phyloP scores from a whole-genome alignment of 2,888 invertebrate genomes.

The Harpalus rubripes region DNA sequence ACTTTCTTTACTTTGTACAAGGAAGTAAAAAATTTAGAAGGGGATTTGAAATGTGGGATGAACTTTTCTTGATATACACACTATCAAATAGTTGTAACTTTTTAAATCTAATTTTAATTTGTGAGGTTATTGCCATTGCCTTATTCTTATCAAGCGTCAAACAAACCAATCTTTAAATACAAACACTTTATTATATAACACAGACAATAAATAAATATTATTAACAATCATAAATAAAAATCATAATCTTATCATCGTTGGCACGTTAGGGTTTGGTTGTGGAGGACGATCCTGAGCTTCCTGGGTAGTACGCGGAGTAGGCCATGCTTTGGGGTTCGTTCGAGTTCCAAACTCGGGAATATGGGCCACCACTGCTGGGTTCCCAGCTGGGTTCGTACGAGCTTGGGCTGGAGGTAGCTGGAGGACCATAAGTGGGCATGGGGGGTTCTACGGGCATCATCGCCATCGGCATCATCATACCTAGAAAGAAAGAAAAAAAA shows the following conservation, averaged over 20 bases:
- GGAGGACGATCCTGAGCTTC: constrained; percentile 80
- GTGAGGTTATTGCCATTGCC: not conserved
- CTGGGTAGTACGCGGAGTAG: constrained; percentile 86
- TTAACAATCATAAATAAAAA: constrained; percentile 34
- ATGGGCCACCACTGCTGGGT: constrained; percentile 86
- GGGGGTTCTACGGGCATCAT: constrained; percentile 81
- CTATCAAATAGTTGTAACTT: too few species aligned
- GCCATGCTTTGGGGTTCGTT: constrained; percentile 81
- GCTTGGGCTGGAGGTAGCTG: constrained; percentile 83
- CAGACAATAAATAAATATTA: constrained; percentile 62
- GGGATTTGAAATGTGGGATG: too few species aligned
- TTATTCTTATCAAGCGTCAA: constrained; percentile 1
- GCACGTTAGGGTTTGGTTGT: constrained; percentile 74
- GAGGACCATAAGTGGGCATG: constrained; percentile 85
- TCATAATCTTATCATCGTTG: not conserved
- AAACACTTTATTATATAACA: constrained; percentile 58
- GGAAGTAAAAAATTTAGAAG: too few species aligned
- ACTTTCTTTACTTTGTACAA: too few species aligned
- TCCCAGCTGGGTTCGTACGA: constrained; percentile 88
- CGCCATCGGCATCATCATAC: constrained; percentile 87
- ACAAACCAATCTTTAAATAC: constrained; percentile 16
- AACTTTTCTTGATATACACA: too few species aligned
- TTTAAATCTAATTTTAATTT: not conserved
- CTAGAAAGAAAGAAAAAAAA: constrained; percentile 74
- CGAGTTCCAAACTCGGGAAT: constrained; percentile 87